Conservation (phyloP, 2,888 invertebrate genomes). For the Sclerodermus sp. region DNA sequence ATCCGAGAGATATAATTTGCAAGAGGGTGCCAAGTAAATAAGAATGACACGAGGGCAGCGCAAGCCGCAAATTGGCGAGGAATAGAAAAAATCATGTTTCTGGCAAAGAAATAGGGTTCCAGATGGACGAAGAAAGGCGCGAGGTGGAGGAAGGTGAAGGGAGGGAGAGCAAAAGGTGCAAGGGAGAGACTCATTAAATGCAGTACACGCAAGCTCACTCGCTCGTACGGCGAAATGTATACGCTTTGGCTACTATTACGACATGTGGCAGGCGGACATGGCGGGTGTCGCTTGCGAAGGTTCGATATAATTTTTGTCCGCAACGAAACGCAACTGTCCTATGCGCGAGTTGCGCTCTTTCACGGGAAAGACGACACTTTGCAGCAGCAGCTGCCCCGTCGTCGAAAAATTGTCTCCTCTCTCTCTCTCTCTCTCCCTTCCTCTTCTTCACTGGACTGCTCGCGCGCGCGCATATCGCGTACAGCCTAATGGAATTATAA, state of each 20-base stretch:
- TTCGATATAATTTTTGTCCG: slow-evolving; percentile 19
- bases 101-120: background rate
- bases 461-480: background rate
- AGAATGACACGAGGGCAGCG: background rate
- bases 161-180: too few species aligned
- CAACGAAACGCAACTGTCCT: slow-evolving; percentile 14
- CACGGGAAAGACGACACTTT: slow-evolving; percentile 29
- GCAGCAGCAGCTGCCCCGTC: slow-evolving; percentile 29
- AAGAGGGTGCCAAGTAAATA: too few species aligned
- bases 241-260: slow-evolving; percentile 16
- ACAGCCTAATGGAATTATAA: slow-evolving; percentile 14
- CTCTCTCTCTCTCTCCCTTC: background rate
- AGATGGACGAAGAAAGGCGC: background rate
- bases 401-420: slow-evolving; percentile 7
- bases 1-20: too few species aligned
- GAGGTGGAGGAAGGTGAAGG: too few species aligned
- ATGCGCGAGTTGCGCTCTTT: slow-evolving; percentile 7
- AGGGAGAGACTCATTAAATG: slow-evolving; percentile 24
- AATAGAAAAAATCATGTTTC: background rate
- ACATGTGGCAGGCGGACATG: slow-evolving; percentile 38
- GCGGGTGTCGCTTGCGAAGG: slow-evolving; percentile 13
- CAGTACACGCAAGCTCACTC: slow-evolving; percentile 12
- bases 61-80: background rate
- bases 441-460: background rate
- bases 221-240: slow-evolving; percentile 20